Conservation (phyloP, 2,797 vertebrate genomes). For the Tragopan temminckii region DNA sequence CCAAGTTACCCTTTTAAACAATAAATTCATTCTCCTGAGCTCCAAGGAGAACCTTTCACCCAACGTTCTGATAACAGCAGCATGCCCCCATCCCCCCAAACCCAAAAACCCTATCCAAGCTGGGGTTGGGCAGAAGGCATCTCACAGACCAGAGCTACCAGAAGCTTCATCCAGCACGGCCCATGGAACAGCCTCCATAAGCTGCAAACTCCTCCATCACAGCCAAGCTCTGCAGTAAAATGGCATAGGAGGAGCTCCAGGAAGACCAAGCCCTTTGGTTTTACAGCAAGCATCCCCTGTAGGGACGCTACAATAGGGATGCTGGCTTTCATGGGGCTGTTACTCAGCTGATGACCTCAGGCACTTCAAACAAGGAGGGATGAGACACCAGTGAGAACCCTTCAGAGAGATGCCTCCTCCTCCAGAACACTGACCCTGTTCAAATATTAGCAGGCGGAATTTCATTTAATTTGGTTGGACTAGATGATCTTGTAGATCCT, state of each 20-base stretch:
- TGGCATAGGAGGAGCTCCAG: neutral
- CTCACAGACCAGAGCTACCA: accelerated
- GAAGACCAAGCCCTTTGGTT: neutral
- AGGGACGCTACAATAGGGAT: neutral
- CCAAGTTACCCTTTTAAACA: constrained; percentile 47
- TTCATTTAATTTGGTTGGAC: neutral
- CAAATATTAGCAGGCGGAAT: constrained; percentile 24
- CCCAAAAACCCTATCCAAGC: neutral
- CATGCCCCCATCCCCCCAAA: neutral
- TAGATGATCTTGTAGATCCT: too few species aligned
- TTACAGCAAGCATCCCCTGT: neutral
- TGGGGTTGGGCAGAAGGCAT: neutral
- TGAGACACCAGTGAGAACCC: neutral
- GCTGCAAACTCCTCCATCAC: neutral
- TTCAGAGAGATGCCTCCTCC: neutral
- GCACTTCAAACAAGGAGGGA: neutral
- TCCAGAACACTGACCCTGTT: neutral
- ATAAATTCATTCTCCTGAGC: constrained; percentile 23
- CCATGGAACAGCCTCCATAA: neutral
- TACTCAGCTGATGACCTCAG: neutral
- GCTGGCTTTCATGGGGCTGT: neutral
- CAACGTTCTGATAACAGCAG: neutral
- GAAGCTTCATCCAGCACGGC: neutral
- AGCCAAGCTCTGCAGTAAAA: accelerated
- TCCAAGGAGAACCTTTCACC: constrained; percentile 40